These are phyloP conservation scores for Bovichtus diacanthus DNA, from an alignment of 2,797 vertebrate genomes.

Conservation along the genomic window DNA sequence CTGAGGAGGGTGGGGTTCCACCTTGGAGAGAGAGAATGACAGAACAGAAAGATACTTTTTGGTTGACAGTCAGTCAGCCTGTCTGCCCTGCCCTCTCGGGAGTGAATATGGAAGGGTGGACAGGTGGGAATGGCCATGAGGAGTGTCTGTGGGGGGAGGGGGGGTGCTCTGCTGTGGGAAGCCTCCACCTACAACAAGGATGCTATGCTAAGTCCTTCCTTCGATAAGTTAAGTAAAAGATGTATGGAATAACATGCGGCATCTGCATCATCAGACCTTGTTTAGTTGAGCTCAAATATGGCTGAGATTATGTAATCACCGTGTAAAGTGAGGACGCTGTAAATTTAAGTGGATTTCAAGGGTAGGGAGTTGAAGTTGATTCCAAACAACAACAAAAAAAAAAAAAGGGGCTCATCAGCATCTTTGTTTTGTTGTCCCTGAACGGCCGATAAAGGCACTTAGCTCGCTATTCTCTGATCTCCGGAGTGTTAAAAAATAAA, in stretches of 20 bases:
- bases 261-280: constrained; percentile 26
- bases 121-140: constrained; percentile 76
- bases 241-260: constrained; percentile 9
- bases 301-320: constrained; percentile 49
- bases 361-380: constrained; percentile 51
- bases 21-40: constrained; percentile 87
- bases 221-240: constrained; percentile 1
- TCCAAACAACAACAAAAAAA: constrained; percentile 37
- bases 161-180: constrained; percentile 33
- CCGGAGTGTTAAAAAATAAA: constrained; percentile 46
- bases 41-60: constrained; percentile 83
- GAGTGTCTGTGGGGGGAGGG: constrained; percentile 49
- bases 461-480: constrained; percentile 58
- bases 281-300: constrained; percentile 41
- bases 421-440: constrained; percentile 64
- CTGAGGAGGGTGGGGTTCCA: constrained; percentile 89
- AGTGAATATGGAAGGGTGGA: constrained; percentile 78
- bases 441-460: constrained; percentile 55
- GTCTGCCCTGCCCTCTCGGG: constrained; percentile 80
- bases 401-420: constrained; percentile 54
- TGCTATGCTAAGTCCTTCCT: constrained; percentile 32
- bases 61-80: constrained; percentile 78
- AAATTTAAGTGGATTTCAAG: constrained; percentile 50
- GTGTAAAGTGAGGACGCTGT: constrained; percentile 29
- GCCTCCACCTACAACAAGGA: constrained; percentile 43